Percentiles rank a stretch among this genome's conserved stretches.
Evolutionary conservation across 2,797 vertebrate genomes (phyloP).

Genomic region (Danio kyathit): DNA sequence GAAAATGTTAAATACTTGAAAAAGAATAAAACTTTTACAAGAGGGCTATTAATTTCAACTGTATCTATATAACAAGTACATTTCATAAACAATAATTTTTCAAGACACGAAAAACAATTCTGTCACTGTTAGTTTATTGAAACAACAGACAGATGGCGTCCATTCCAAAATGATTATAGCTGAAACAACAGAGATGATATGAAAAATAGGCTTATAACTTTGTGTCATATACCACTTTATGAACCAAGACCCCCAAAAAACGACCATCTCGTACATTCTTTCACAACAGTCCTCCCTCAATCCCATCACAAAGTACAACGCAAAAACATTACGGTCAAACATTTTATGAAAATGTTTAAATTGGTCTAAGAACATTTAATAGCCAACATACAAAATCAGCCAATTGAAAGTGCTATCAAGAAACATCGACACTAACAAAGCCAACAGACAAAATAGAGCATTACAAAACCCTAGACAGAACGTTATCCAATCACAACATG

Average conservation of each 20-base stretch:
- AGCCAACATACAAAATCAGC: constrained; percentile 67
- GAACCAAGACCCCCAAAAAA: constrained; percentile 47
- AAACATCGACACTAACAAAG: constrained; percentile 48
- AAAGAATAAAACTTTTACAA: no score
- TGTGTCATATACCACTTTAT: constrained; percentile 29
- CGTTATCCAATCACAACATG: constrained; percentile 44
- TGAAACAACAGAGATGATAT: constrained; percentile 45
- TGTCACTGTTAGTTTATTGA: constrained; percentile 51
- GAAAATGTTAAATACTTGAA: no score
- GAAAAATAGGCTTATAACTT: constrained; percentile 43
- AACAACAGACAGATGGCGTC: constrained; percentile 43
- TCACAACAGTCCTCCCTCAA: constrained; percentile 3
- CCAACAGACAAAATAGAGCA: constrained; percentile 38
- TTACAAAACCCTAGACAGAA: constrained; percentile 49
- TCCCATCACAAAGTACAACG: constrained; percentile 22
- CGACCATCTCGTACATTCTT: constrained; percentile 29
- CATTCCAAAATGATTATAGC: constrained; percentile 45
- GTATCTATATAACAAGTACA: no score
- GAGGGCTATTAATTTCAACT: no score
- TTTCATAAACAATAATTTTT: neutral
- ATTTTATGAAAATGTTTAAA: constrained; percentile 73
- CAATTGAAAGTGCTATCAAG: constrained; percentile 68
- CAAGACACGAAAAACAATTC: neutral
- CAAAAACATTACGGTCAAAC: constrained; percentile 58
- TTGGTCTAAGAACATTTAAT: constrained; percentile 68